These are phyloP conservation scores for Chrysina gloriosa DNA, from an alignment of 2,888 invertebrate genomes.

Conservation along the genomic window DNA sequence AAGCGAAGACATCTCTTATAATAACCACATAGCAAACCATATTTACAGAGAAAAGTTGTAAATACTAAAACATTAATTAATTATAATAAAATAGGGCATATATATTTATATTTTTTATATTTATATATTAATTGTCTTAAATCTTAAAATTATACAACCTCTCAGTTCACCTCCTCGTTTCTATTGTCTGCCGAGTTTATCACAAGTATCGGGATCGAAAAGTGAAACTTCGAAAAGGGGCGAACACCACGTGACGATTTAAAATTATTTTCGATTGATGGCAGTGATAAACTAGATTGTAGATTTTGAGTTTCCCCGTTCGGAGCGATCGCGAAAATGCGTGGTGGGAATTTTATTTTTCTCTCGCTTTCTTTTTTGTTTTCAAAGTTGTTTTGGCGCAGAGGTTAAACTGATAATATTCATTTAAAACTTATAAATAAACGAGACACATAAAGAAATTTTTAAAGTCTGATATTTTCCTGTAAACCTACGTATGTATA, in stretches of 20 bases:
- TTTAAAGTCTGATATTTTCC: constrained; percentile 33
- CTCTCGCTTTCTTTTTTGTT: not conserved
- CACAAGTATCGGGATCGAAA: constrained; percentile 51
- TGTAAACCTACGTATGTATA: constrained; percentile 32
- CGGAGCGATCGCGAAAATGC: constrained; percentile 43
- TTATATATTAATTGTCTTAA: constrained; percentile 55
- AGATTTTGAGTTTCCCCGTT: constrained; percentile 34
- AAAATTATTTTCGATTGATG: constrained; percentile 44
- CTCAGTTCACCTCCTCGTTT: constrained; percentile 56
- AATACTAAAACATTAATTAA: constrained; percentile 51
- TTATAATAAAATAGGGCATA: constrained; percentile 52
- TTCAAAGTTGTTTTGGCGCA: not conserved
- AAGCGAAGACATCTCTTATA: constrained; percentile 10
- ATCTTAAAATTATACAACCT: constrained; percentile 51
- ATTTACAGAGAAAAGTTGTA: constrained; percentile 58
- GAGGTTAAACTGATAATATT: constrained; percentile 36
- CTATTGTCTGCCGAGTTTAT: constrained; percentile 55
- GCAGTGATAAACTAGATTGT: constrained; percentile 56
- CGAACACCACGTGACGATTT: constrained; percentile 36
- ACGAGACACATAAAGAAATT: constrained; percentile 33
- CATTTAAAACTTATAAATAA: constrained; percentile 32
- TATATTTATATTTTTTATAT: constrained; percentile 41
- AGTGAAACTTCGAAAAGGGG: constrained; percentile 5
- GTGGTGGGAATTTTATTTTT: not conserved
- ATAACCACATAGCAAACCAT: constrained; percentile 58